Evolutionary conservation across 2,888 invertebrate genomes (phyloP), one percentile per base, ranked within the genome.

Genomic region (Oxystoma pomonae): DNA sequence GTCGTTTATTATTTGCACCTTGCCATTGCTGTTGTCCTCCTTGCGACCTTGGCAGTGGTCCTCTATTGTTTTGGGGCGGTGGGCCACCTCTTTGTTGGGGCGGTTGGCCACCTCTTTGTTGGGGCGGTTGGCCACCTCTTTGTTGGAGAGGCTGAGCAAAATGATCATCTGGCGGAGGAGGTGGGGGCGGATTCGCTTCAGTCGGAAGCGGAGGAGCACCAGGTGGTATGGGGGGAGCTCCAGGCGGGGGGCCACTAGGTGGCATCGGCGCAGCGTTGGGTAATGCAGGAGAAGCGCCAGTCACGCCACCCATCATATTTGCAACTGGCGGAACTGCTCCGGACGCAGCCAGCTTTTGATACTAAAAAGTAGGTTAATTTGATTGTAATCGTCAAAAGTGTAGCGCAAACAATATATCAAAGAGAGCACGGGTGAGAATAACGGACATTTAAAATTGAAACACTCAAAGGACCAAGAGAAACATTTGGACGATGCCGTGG

Each of bases 321-420:
- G 68, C 64, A 49, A 67, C 60, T 17, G 67, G 61, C 50, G 67
- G 66, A 3, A 69, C 55, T 1, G 60, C 61, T 16, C 60, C 67
- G 58, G 68, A 63, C 61, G 72, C 68, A 65, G 73, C 66, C 66
- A 78, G 67, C 73, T 84, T 83, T 74, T 84, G 83, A 73, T 84
- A 83, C 84, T 84, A 75, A 69, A 82, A 82, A 72, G 56, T 21
- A n/a, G n/a, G n/a, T n/a, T n/a, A n/a, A n/a, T n/a, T n/a, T n/a
- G n/a, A n/a, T n/a, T n/a, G n/a, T n/a, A n/a, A n/a, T n/a, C n/a
- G n/a, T n/a, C n/a, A n/a, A n/a, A n/a, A n/a, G n/a, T n/a, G n/a
- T n/a, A n/a, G n/a, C n/a, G n/a, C n/a, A n/a, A n/a, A n/a, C n/a
- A n/a, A n/a, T n/a, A n/a, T n/a, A n/a, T n/a, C n/a, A n/a, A n/a